phyloP scores from a whole-genome alignment of 2,797 vertebrate genomes.

The Cyprinodon diabolis region DNA sequence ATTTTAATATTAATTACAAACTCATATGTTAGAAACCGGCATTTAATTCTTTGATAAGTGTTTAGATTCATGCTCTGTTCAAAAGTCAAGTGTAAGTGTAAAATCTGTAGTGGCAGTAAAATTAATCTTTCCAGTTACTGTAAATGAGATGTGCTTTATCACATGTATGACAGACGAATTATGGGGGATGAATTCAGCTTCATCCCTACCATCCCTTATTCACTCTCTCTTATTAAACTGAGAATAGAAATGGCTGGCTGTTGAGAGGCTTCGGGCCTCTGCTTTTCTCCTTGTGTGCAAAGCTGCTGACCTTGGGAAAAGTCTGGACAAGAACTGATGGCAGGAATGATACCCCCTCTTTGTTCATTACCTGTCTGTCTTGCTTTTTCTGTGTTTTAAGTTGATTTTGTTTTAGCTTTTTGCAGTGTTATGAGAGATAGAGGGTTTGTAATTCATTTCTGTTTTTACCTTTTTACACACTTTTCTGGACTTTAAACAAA shows the following conservation, averaged over 20 bases:
- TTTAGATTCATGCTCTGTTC: conserved; percentile 45
- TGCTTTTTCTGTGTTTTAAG: neutral
- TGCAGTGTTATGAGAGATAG: neutral
- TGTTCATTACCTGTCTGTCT: conserved; percentile 27
- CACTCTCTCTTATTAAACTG: conserved; percentile 42
- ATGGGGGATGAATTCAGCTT: conserved; percentile 54
- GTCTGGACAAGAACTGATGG: conserved; percentile 30
- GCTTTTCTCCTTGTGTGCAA: conserved; percentile 16
- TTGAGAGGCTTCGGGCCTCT: conserved; percentile 17
- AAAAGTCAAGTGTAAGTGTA: conserved; percentile 62
- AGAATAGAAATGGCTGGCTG: conserved; percentile 26
- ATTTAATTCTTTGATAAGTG: conserved; percentile 55
- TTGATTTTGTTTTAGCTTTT: neutral
- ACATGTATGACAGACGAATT: conserved; percentile 58
- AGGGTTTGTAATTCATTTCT: neutral
- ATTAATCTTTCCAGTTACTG: conserved; percentile 58
- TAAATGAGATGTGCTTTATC: conserved; percentile 68
- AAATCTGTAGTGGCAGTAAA: conserved; percentile 38
- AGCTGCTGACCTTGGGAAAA: conserved; percentile 44
- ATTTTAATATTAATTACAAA: conserved; percentile 56
- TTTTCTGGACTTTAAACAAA: neutral
- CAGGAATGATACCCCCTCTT: conserved; percentile 18
- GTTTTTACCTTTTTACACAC: neutral
- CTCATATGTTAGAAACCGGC: conserved; percentile 37
- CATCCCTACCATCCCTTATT: conserved; percentile 49